phyloP scores from a whole-genome alignment of 1,140 invertebrate species.

The Caenorhabditis remanei region DNA sequence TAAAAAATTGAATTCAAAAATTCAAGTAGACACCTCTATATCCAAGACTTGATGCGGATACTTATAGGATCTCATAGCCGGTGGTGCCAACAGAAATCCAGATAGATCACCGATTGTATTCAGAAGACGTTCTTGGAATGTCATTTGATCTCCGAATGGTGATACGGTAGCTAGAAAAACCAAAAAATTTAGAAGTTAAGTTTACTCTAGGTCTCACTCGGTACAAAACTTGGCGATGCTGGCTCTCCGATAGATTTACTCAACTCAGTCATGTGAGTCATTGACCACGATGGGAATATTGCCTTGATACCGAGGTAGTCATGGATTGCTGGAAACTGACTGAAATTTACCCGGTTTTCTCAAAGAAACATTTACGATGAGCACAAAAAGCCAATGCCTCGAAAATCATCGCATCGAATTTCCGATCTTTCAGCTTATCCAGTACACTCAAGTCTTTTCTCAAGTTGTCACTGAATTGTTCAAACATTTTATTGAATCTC shows the following conservation, averaged over 20 bases:
- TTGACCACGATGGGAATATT: background rate
- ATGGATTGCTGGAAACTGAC: background rate
- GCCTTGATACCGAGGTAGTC: constrained; percentile 34
- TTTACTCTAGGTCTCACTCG: background rate
- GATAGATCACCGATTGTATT: constrained; percentile 13
- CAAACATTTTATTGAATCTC: constrained; percentile 1
- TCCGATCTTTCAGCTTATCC: background rate
- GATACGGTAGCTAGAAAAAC: background rate
- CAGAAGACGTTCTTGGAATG: constrained; percentile 12
- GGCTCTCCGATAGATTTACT: constrained; percentile 38
- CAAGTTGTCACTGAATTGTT: background rate
- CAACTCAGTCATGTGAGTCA: background rate
- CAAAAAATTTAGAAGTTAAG: background rate
- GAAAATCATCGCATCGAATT: constrained; percentile 32
- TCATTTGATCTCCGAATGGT: constrained; percentile 31
- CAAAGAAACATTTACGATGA: background rate
- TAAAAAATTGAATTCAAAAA: background rate
- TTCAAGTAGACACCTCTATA: background rate
- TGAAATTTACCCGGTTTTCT: background rate
- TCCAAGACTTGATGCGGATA: background rate
- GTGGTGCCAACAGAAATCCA: background rate
- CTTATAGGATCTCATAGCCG: background rate
- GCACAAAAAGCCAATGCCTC: background rate
- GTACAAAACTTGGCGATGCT: constrained; percentile 8
- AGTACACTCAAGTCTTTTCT: background rate